Evolutionary conservation across 2,113 vertebrate species (phyloP).

Genomic region (Albula goreensis): DNA sequence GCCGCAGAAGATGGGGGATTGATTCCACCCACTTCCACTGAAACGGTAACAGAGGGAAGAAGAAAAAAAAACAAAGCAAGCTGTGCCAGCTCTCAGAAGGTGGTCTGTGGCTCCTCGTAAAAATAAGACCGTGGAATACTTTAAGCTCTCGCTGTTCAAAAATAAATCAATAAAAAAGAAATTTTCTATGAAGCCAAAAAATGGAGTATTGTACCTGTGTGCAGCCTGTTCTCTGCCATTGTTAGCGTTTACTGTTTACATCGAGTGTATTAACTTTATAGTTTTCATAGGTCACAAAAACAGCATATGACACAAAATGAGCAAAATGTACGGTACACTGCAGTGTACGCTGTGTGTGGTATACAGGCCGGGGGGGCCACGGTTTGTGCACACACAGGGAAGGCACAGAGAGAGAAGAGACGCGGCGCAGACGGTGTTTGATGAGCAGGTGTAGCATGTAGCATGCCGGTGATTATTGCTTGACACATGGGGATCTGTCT

Average conservation of each 20-base stretch:
- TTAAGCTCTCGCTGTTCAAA: not conserved
- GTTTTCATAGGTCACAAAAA: not conserved
- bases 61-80: not conserved
- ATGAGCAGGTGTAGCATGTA: not conserved
- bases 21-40: not conserved
- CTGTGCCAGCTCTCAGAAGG: not conserved
- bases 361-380: not conserved
- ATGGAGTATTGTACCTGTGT: not conserved
- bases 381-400: conserved; percentile 10
- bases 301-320: conserved; percentile 3
- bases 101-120: not conserved
- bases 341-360: not conserved
- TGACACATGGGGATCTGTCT: not conserved
- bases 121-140: not conserved
- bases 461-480: not conserved
- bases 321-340: not conserved
- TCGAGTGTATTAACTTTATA: not conserved
- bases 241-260: not conserved
- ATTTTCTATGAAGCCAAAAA: not conserved
- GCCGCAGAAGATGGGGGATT: not conserved
- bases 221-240: not conserved
- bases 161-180: not conserved
- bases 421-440: not conserved
- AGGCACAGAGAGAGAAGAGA: not conserved
- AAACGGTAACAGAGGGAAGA: not conserved